phyloP scores from a whole-genome alignment of 2,113 vertebrate genomes.

The Choloepus hoffmanni region DNA sequence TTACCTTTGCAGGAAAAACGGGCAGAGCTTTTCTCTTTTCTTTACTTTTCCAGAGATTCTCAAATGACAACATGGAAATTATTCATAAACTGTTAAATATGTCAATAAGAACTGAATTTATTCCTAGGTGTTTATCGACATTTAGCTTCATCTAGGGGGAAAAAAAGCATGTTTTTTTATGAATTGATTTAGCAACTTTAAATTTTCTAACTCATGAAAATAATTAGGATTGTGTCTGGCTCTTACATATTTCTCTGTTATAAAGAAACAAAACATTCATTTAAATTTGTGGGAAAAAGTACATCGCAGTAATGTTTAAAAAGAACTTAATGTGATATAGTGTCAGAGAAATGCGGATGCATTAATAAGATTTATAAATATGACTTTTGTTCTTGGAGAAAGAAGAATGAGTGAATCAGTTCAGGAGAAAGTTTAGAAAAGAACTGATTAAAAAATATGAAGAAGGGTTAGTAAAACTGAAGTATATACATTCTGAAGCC shows the following conservation, averaged over 20 bases:
- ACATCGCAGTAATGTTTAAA: background rate
- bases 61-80: background rate
- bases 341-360: background rate
- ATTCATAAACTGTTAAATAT: background rate
- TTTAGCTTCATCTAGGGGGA: background rate
- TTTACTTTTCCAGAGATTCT: background rate
- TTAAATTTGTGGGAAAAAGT: background rate
- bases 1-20: background rate
- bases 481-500: background rate
- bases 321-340: background rate
- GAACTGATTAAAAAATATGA: background rate
- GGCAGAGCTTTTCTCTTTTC: background rate
- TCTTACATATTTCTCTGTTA: background rate
- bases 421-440: background rate
- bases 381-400: background rate
- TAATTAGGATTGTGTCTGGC: background rate
- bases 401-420: background rate
- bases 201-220: background rate
- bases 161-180: background rate
- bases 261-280: background rate
- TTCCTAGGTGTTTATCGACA: background rate
- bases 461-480: background rate
- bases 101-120: background rate
- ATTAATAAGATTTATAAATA: background rate
- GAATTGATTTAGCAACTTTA: background rate